A percentile compares a stretch with the other conserved stretches of the same genome.
These are phyloP conservation scores for Torymus aiolomorphi DNA, from an alignment of 2,888 invertebrate species.

Conservation along the genomic window DNA sequence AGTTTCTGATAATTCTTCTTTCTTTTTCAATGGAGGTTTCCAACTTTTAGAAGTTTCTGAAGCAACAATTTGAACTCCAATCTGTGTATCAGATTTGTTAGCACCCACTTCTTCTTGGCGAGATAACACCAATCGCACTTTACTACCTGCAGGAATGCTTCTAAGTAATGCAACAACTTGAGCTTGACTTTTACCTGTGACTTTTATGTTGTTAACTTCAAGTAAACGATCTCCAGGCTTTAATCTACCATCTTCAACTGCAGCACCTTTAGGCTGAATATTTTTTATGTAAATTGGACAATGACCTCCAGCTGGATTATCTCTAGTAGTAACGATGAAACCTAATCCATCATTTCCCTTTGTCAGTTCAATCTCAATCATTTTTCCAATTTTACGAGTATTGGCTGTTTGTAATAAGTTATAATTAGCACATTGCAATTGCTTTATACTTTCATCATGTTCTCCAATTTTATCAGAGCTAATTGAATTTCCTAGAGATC, in stretches of 20 bases:
- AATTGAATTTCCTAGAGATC: slow-evolving; percentile 62
- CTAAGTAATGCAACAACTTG: slow-evolving; percentile 94
- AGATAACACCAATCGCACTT: slow-evolving; percentile 89
- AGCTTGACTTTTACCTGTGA: slow-evolving; percentile 93
- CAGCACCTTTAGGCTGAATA: slow-evolving; percentile 96
- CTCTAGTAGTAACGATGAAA: slow-evolving; percentile 97
- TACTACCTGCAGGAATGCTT: slow-evolving; percentile 88
- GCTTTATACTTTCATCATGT: slow-evolving; percentile 68
- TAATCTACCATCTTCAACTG: slow-evolving; percentile 94
- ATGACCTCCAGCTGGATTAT: slow-evolving; percentile 96
- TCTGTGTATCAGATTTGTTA: slow-evolving; percentile 64
- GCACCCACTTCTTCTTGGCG: slow-evolving; percentile 82
- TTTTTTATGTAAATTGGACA: slow-evolving; percentile 99
- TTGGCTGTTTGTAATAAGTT: slow-evolving; percentile 82
- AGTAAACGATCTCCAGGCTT: slow-evolving; percentile 95
- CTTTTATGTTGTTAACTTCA: slow-evolving; percentile 91
- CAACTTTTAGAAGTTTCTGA: slow-evolving; percentile 65
- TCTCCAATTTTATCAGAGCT: slow-evolving; percentile 64
- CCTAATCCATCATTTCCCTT: slow-evolving; percentile 95
- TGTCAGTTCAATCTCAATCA: slow-evolving; percentile 86
- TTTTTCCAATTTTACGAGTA: slow-evolving; percentile 89
- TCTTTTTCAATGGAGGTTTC: slow-evolving; percentile 65
- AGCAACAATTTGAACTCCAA: slow-evolving; percentile 60
- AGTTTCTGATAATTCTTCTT: slow-evolving; percentile 60
- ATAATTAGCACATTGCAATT: slow-evolving; percentile 70